A percentile compares a stretch with the other conserved stretches of the same genome.
Conservation (phyloP, 2,888 invertebrate genomes). For the Drosophila lutescens region DNA sequence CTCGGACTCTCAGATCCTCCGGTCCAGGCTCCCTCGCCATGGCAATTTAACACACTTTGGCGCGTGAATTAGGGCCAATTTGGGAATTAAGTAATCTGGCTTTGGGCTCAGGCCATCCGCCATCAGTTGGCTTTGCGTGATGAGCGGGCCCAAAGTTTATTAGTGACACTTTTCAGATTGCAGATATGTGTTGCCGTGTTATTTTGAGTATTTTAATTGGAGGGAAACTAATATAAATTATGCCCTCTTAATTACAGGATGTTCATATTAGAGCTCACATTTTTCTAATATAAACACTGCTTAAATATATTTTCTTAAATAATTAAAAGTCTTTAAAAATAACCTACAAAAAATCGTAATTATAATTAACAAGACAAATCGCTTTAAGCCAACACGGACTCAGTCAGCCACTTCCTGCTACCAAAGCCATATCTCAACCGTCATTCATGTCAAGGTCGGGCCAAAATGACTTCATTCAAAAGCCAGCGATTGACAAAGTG, state of each 20-base stretch:
- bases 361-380: constrained; percentile 24
- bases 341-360: not conserved
- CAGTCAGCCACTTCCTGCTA: constrained; percentile 25
- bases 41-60: constrained; percentile 83
- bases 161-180: constrained; percentile 63
- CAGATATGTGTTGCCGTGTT: not conserved
- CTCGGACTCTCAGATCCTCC: constrained; percentile 46
- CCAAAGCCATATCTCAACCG: constrained; percentile 18
- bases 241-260: not conserved
- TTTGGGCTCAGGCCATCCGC: constrained; percentile 27
- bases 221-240: not conserved
- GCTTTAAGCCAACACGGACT: constrained; percentile 12
- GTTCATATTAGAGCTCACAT: no score
- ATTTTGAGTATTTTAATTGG: not conserved
- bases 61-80: constrained; percentile 83
- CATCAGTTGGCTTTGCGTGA: constrained; percentile 25
- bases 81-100: constrained; percentile 82
- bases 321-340: not conserved
- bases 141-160: constrained; percentile 57
- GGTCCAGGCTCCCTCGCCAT: constrained; percentile 27
- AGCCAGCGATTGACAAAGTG: constrained; percentile 64
- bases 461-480: constrained; percentile 58
- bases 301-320: no score
- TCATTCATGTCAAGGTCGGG: constrained; percentile 52
- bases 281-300: no score